Evolutionary conservation across 2,797 vertebrate species (phyloP).

Genomic region (Rachycentron canadum): DNA sequence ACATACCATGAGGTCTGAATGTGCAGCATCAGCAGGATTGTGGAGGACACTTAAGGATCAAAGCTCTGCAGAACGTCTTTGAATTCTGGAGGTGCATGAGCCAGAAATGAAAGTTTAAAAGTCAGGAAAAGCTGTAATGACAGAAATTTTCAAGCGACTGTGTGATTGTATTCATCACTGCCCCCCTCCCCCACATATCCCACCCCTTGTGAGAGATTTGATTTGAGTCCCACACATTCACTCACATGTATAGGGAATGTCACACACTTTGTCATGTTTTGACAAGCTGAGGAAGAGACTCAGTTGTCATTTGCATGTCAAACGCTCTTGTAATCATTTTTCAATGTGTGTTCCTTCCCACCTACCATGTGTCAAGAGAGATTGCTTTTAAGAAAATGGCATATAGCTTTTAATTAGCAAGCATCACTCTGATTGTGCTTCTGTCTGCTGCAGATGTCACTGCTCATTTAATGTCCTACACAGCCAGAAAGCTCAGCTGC

Average conservation of each 20-base stretch:
- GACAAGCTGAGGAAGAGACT: constrained; percentile 59
- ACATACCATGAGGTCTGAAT: constrained; percentile 50
- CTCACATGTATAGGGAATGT: constrained; percentile 46
- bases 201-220: neutral
- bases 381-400: constrained; percentile 49
- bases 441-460: constrained; percentile 47
- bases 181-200: neutral
- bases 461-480: constrained; percentile 30
- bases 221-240: constrained; percentile 36
- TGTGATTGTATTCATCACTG: constrained; percentile 47
- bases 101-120: constrained; percentile 46
- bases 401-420: constrained; percentile 72
- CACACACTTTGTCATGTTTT: constrained; percentile 49
- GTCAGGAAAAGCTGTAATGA: constrained; percentile 33
- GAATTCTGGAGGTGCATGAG: constrained; percentile 37
- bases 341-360: constrained; percentile 20
- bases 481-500: neutral
- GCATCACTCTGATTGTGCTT: constrained; percentile 42
- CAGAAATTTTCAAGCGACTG: constrained; percentile 19
- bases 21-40: constrained; percentile 64
- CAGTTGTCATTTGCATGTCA: constrained; percentile 59
- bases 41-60: constrained; percentile 58
- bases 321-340: constrained; percentile 49
- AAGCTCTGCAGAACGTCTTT: constrained; percentile 54
- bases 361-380: constrained; percentile 43